Evolutionary conservation across 2,113 vertebrate genomes (phyloP).

Genomic region (Nicator chloris): DNA sequence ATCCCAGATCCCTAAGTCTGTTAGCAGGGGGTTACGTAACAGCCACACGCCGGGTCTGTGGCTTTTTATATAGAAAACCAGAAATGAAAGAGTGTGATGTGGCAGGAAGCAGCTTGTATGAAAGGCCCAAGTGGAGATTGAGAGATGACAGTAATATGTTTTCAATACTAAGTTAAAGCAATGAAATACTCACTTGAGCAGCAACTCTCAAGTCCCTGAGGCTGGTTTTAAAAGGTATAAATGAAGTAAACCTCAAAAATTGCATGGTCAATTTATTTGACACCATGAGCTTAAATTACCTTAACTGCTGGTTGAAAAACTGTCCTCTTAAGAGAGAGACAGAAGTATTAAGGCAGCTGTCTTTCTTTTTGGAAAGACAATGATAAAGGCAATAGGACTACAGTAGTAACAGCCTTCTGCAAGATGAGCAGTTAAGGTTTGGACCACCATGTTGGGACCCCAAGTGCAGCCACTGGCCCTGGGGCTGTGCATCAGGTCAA

Average conservation of each 20-base stretch:
- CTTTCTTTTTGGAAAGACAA: background rate
- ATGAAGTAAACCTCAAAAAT: conserved; percentile 44
- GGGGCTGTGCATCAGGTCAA: background rate
- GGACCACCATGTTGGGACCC: fast-evolving
- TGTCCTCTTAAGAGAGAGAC: background rate
- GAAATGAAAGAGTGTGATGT: conserved; percentile 20
- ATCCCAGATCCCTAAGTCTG: background rate
- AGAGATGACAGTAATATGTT: background rate
- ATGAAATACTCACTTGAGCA: background rate
- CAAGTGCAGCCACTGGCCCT: fast-evolving
- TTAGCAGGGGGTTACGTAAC: background rate
- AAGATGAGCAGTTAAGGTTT: background rate
- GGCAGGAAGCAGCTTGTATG: conserved; percentile 16
- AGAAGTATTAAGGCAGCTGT: conserved; percentile 16
- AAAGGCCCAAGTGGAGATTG: background rate
- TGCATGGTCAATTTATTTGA: conserved; percentile 44
- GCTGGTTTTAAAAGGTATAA: conserved; percentile 28
- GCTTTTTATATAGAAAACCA: background rate
- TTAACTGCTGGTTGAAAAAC: conserved; percentile 35
- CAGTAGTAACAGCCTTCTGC: background rate
- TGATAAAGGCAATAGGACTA: conserved; percentile 12
- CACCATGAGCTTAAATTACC: conserved; percentile 21
- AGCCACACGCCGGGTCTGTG: background rate
- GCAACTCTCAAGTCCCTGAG: background rate
- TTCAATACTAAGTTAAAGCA: background rate